Base-by-base conservation (phyloP, 2,888 invertebrate species). In the Caenorhabditis zanzibari region DNA sequence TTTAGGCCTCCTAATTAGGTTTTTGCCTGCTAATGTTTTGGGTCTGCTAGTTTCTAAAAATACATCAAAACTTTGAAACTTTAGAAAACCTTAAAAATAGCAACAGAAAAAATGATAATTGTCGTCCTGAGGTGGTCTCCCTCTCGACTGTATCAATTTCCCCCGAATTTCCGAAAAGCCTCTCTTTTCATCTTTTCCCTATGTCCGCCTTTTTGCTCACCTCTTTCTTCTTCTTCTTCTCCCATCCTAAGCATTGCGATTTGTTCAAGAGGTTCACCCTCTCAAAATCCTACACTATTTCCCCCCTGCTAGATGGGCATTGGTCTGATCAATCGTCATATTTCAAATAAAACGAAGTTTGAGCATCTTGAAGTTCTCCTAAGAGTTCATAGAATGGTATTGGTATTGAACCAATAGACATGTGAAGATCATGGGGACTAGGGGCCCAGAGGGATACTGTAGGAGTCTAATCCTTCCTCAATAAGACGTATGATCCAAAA, bases 251-350 rank as follows among this genome's bases (percentile, higher is more conserved):
- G 24, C 69, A 47, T 75, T 61, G 71, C 73, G 73, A 74, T 63
- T 28, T 44, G 77, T 63, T 82, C 81, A 82, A 82, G 81, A 64
- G 81, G 66, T 38, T 75, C 32, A 12, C 12, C 66, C 44, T 76
- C 58, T 72, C 38, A 16, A 38, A 52, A 52, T 66, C 28, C 22
- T 44, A 19, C 24, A 52, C 68, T 73, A 68, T 68, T 54, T 74
- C 68, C 10, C 47, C 16, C 61, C 68, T 9, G n/a, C n/a, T 14
- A 26, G 44, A 16, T 69, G 76, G 76, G 61, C 76, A 76, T 68
- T 76, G 76, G 76, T 77, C 63, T 77, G 77, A 77, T 77, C 77
- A 77, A 76, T 59, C 76, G 74, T 64, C 58, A 68, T 38, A 10
- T 47, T 71, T 77, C 77, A 77, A 77, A 77, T 77, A 77, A 77